Percentiles rank a stretch among this genome's conserved stretches.
Evolutionary conservation across 1,140 invertebrate genomes (phyloP).

Genomic region (Zaprionus taronus): DNA sequence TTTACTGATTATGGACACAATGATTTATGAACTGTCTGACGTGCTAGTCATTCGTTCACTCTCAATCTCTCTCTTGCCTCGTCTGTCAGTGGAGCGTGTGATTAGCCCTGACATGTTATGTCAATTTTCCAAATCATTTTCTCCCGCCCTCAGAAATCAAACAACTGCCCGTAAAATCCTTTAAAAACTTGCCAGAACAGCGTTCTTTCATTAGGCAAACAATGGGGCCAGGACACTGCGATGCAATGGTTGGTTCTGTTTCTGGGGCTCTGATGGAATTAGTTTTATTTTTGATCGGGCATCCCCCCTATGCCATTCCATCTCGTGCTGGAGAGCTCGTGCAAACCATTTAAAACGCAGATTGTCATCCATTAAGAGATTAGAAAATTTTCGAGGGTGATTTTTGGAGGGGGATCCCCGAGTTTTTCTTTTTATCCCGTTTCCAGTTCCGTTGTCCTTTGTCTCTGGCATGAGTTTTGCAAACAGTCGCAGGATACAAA

Average conservation of each 20-base stretch:
- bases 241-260: neutral
- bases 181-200: slow-evolving; percentile 78
- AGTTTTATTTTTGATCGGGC: slow-evolving; percentile 70
- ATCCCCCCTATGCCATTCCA: neutral
- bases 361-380: slow-evolving; percentile 83
- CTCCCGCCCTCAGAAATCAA: slow-evolving; percentile 48
- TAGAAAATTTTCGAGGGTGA: slow-evolving; percentile 79
- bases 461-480: slow-evolving; percentile 75
- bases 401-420: slow-evolving; percentile 34
- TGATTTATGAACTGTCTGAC: slow-evolving; percentile 73
- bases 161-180: slow-evolving; percentile 67
- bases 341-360: slow-evolving; percentile 81
- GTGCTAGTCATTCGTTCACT: neutral
- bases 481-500: slow-evolving; percentile 63
- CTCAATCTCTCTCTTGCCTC: neutral
- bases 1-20: slow-evolving; percentile 59
- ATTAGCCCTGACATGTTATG: slow-evolving; percentile 77
- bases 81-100: slow-evolving; percentile 66
- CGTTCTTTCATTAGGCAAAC: slow-evolving; percentile 81
- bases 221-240: slow-evolving; percentile 48
- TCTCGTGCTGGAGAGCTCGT: slow-evolving; percentile 46
- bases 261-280: slow-evolving; percentile 70
- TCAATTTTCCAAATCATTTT: slow-evolving; percentile 80
- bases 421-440: slow-evolving; percentile 8
- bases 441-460: slow-evolving; percentile 47